Evolutionary conservation across 2,888 invertebrate species (phyloP).

Genomic region (Acleris emargana): DNA sequence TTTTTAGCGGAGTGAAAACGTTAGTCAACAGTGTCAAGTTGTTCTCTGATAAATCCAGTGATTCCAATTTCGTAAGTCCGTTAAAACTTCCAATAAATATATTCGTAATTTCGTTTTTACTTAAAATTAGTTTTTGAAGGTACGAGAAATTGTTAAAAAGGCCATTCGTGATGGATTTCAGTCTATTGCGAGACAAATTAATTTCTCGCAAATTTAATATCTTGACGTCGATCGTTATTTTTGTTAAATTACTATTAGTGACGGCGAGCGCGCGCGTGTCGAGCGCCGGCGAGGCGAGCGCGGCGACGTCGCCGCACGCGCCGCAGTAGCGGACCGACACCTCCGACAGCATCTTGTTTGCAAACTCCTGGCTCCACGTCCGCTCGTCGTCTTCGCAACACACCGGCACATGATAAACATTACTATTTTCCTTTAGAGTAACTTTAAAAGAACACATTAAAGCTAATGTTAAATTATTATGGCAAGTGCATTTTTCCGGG

Average conservation of each 20-base stretch:
- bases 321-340: constrained; percentile 54
- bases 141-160: constrained; percentile 82
- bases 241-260: constrained; percentile 62
- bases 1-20: constrained; percentile 83
- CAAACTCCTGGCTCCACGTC: constrained; percentile 55
- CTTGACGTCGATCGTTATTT: constrained; percentile 62
- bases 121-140: constrained; percentile 87
- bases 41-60: constrained; percentile 88
- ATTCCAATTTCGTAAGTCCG: constrained; percentile 85
- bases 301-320: constrained; percentile 55
- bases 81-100: constrained; percentile 84
- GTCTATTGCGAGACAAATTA: constrained; percentile 85
- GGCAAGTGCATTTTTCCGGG: constrained; percentile 61
- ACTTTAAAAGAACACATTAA: constrained; percentile 69
- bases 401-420: constrained; percentile 53
- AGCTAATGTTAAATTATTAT: constrained; percentile 56
- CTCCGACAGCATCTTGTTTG: constrained; percentile 65
- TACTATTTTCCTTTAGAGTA: constrained; percentile 62
- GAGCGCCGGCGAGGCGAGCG: constrained; percentile 58
- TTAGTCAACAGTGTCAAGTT: constrained; percentile 83
- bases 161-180: constrained; percentile 78
- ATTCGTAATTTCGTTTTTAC: constrained; percentile 85
- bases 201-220: constrained; percentile 76
- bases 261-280: constrained; percentile 63
- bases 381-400: constrained; percentile 61